These are phyloP conservation scores for Ptychadena robeensis DNA, from an alignment of 2,797 vertebrate genomes.

Conservation along the genomic window DNA sequence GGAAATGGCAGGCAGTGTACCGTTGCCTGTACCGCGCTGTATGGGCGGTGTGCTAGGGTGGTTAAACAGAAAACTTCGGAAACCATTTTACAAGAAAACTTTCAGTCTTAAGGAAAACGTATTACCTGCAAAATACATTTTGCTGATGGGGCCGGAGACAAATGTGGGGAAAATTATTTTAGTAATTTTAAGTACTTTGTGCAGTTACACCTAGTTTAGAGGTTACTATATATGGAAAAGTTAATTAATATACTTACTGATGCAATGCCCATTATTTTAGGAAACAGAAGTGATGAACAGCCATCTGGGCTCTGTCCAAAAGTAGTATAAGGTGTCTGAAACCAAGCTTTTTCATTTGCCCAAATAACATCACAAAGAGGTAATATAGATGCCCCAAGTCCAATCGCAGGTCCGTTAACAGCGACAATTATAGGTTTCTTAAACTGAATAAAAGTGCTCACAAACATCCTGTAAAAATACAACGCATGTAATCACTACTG, in stretches of 20 bases:
- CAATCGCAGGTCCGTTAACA: constrained; percentile 93
- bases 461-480: constrained; percentile 85
- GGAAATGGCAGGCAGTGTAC: too few species aligned
- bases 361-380: constrained; percentile 97
- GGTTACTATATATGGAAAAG: background rate
- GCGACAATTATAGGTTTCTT: constrained; percentile 96
- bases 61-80: too few species aligned
- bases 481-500: background rate
- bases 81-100: too few species aligned
- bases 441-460: constrained; percentile 98
- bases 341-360: constrained; percentile 99
- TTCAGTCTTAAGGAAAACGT: too few species aligned
- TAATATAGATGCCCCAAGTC: constrained; percentile 92
- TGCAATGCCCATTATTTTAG: constrained; percentile 93
- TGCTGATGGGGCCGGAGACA: too few species aligned
- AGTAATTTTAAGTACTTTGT: background rate
- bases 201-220: background rate
- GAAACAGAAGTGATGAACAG: constrained; percentile 94
- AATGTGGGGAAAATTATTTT: too few species aligned
- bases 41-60: too few species aligned
- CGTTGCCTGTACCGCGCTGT: too few species aligned
- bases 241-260: constrained; percentile 81
- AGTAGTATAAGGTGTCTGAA: constrained; percentile 93
- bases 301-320: constrained; percentile 96
- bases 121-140: too few species aligned